Percentiles rank a stretch among this genome's conserved stretches.
Evolutionary conservation across 2,888 invertebrate species (phyloP).

Genomic region (Hyalella azteca): DNA sequence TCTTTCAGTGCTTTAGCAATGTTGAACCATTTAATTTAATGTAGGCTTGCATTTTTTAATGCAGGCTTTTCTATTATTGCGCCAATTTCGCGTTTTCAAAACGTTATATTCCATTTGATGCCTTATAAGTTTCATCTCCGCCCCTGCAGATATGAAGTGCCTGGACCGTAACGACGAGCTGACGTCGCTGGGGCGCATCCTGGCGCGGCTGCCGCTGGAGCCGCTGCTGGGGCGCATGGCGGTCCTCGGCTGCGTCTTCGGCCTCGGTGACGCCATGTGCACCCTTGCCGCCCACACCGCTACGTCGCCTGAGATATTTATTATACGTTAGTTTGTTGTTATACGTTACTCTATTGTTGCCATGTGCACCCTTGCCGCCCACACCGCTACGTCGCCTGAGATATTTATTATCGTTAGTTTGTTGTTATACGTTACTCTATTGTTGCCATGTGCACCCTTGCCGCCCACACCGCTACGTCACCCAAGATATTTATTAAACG

Average conservation of each 20-base stretch:
- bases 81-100: too few relatives aligned
- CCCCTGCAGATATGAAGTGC: constrained; percentile 83
- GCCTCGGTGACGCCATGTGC: constrained; percentile 87
- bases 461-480: constrained; percentile 93
- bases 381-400: constrained; percentile 93
- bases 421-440: too few relatives aligned
- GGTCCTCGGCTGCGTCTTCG: constrained; percentile 89
- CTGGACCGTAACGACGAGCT: constrained; percentile 84
- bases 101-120: too few relatives aligned
- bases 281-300: constrained; percentile 95
- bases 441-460: constrained; percentile 91
- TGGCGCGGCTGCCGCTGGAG: constrained; percentile 94
- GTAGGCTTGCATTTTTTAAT: too few relatives aligned
- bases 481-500: constrained; percentile 91
- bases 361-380: constrained; percentile 91
- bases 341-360: too few relatives aligned
- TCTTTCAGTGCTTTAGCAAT: too few relatives aligned
- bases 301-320: constrained; percentile 93
- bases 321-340: constrained; percentile 71
- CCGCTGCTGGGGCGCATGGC: constrained; percentile 97
- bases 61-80: too few relatives aligned
- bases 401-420: constrained; percentile 89
- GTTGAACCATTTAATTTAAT: too few relatives aligned
- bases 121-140: too few relatives aligned
- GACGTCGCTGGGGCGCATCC: constrained; percentile 89